Base-by-base conservation (phyloP, 2,888 invertebrate genomes). In the Macaria liturata region DNA sequence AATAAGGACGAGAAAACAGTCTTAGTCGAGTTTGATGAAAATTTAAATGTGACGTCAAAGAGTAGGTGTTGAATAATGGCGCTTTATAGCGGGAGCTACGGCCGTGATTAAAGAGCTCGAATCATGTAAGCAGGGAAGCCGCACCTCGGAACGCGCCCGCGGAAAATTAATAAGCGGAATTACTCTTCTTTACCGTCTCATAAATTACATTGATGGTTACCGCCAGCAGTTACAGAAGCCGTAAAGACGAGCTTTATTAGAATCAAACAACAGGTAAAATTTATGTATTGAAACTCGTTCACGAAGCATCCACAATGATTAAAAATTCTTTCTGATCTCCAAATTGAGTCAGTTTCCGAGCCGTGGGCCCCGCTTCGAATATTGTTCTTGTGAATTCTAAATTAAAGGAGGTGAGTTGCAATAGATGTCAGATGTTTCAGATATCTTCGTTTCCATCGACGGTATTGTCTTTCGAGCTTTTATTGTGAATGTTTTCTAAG, bases 81-180 rank as follows among this genome's bases (percentile, higher is more conserved):
- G 71, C 69, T 72, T 74, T 78, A 74, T 72, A 68, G 65, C 58
- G 61, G 70, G 70, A 72, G 61, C 49, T 55, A 47, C 57, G 48
- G 43, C 43, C 61, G 77, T 84, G 81, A 85, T 84, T 81, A 81
- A 86, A 81, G 78, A 76, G 75, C 74, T 66, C 62, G 61, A 81
- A 77, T 81, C 84, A 80, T 83, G 82, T 85, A 81, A 82, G 80
- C 78, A 72, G 76, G 76, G 75, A 81, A 83, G 82, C 82, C 84
- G 70, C 84, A 80, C 84, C 84, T 82, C 61, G 59, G 63, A 75
- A 75, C 76, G 81, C 76, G 76, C 75, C 78, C 79, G 76, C 75
- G 74, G 71, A 76, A 88, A 88, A 89, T 90, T 89, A 89, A 88
- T 88, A 88, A 88, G 82, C 80, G 74, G 75, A 86, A 88, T 88